These are phyloP conservation scores for Whitmania pigra DNA, from an alignment of 1,140 invertebrate genomes.

Conservation along the genomic window DNA sequence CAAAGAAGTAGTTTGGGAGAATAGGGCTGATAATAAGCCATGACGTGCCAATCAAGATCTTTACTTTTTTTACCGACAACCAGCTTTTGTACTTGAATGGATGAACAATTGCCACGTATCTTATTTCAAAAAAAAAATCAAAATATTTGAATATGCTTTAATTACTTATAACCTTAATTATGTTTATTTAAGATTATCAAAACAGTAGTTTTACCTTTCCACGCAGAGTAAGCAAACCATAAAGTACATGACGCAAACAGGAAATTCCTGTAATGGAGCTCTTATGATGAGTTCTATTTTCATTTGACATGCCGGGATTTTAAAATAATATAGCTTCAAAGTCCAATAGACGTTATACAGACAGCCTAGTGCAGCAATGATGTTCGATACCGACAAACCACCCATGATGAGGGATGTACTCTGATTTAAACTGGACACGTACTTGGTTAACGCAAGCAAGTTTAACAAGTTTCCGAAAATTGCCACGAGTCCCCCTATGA, in stretches of 20 bases:
- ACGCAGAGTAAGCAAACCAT: background rate
- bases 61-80: background rate
- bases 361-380: background rate
- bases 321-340: background rate
- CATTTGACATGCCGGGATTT: background rate
- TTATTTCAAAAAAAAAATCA: background rate
- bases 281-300: background rate
- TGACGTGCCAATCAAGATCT: background rate
- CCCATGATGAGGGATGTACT: background rate
- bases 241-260: background rate
- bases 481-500: background rate
- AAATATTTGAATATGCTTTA: too few relatives aligned
- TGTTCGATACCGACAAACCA: background rate
- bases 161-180: too few relatives aligned
- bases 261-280: background rate
- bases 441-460: background rate
- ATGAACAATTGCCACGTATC: background rate
- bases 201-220: background rate
- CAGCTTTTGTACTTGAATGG: constrained; percentile 1
- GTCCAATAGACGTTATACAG: background rate
- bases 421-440: background rate
- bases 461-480: background rate
- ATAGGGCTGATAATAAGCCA: too few relatives aligned
- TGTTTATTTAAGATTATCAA: too few relatives aligned
- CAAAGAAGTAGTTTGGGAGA: background rate